A percentile compares a stretch with the other conserved stretches of the same genome.
These are phyloP conservation scores for Lycia hirtaria DNA, from an alignment of 2,888 invertebrate species.

Conservation along the genomic window DNA sequence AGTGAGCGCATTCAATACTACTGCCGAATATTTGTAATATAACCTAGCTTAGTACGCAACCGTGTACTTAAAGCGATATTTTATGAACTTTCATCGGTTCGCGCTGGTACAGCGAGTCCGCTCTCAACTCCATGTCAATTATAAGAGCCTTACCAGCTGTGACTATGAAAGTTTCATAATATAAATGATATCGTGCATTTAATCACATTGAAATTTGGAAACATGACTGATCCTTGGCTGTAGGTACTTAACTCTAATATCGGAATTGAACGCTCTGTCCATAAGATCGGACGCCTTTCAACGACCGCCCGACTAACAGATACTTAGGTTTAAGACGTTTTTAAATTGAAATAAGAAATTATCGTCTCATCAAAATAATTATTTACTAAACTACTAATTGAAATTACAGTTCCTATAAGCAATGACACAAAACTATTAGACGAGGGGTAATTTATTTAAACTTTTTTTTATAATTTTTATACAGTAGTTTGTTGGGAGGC, in stretches of 20 bases:
- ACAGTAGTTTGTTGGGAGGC: constrained; percentile 60
- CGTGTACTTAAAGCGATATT: constrained; percentile 18
- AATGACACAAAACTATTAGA: constrained; percentile 67
- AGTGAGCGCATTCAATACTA: constrained; percentile 44
- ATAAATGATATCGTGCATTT: constrained; percentile 61
- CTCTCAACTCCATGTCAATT: constrained; percentile 77
- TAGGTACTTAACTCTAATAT: constrained; percentile 67
- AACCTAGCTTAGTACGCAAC: constrained; percentile 31
- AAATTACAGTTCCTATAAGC: constrained; percentile 80
- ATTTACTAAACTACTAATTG: constrained; percentile 65
- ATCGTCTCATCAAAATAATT: constrained; percentile 62
- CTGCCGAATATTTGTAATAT: constrained; percentile 42
- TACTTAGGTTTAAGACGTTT: constrained; percentile 37
- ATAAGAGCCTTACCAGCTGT: constrained; percentile 74
- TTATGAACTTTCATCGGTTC: constrained; percentile 69
- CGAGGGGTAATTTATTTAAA: constrained; percentile 66
- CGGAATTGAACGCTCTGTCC: constrained; percentile 74
- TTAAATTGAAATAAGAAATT: constrained; percentile 45
- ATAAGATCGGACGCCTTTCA: constrained; percentile 62
- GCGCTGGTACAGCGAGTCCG: constrained; percentile 54
- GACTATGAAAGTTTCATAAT: constrained; percentile 66
- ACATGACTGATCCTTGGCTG: constrained; percentile 59
- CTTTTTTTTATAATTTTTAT: constrained; percentile 54
- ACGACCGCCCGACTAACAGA: constrained; percentile 49
- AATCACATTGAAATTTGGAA: constrained; percentile 67